Evolutionary conservation across 2,888 invertebrate species (phyloP), one percentile per base, ranked within the genome.

Genomic region (Nasonovia ribisnigri): DNA sequence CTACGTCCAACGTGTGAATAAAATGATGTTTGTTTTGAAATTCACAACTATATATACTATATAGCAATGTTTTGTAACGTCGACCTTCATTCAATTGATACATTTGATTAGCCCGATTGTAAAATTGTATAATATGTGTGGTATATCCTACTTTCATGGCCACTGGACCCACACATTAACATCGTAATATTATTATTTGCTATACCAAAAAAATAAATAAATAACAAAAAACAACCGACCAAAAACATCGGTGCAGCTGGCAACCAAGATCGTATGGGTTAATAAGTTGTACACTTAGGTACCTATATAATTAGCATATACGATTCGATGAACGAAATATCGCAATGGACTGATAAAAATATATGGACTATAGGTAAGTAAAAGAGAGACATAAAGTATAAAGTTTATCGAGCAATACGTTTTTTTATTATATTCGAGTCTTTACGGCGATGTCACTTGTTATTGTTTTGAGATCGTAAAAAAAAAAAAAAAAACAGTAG

Each of bases 101-200:
- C 90, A 93, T 90, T 93, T 93, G 57, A 93, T 93, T 90, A 93
- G 48, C 60, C 60, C 67, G 93, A 84, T 90, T 90, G 77, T 90
- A 84, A 46, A 90, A 84, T 24, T 77, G 77, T 77, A 36, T 93
- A 93, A 84, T 84, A 86, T 87, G 36, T 89, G 48, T n/a, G 42
- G 86, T 86, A 20, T 60, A 90, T 93, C 90, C 90, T 90, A 48
- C 57, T 90, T 90, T 48, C 89, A 93, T 89, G 89, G 93, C 8
- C 90, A 93, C 26, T 51, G 24, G 84, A 84, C 93, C 93, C 93
- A 93, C 93, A 90, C 84, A 90, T 24, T 60, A 46, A 42, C 92
- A 67, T 92, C 67, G 29, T 46, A 92, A 86, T 54, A 77, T 77
- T 77, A 36, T 20, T 36, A 77, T 36, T 24, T 46, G 29, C 57